A percentile compares a stretch with the other conserved stretches of the same genome.
These are phyloP conservation scores for Rhagium mordax DNA, from an alignment of 2,888 invertebrate genomes.

Conservation along the genomic window DNA sequence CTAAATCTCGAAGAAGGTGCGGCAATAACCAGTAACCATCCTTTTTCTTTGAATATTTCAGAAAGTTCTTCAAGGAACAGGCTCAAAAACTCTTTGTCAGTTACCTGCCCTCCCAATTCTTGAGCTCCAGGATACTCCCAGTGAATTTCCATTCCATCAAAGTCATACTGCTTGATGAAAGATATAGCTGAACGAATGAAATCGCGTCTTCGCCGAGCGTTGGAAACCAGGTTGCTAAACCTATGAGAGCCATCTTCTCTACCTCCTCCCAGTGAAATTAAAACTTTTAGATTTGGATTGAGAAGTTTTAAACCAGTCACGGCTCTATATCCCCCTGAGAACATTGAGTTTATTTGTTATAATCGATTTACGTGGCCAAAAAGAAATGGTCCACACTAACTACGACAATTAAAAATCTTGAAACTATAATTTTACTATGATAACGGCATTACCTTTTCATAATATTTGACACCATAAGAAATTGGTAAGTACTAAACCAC, in stretches of 20 bases:
- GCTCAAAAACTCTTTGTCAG: constrained; percentile 69
- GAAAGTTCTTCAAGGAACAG: constrained; percentile 74
- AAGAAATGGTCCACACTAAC: too few species aligned
- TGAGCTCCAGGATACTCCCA: constrained; percentile 81
- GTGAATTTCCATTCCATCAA: constrained; percentile 88
- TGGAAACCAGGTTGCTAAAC: constrained; percentile 77
- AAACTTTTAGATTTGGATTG: constrained; percentile 79
- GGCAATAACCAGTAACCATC: constrained; percentile 70
- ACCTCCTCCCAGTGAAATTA: constrained; percentile 83
- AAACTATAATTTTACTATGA: too few species aligned
- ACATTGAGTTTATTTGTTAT: too few species aligned
- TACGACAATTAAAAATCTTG: too few species aligned
- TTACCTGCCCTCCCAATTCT: constrained; percentile 68
- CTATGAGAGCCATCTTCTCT: constrained; percentile 75
- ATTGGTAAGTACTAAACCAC: too few species aligned
- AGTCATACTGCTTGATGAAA: constrained; percentile 79
- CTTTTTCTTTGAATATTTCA: constrained; percentile 72
- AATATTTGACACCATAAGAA: too few species aligned
- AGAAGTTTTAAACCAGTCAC: constrained; percentile 78
- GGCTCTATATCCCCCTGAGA: constrained; percentile 80
- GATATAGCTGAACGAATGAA: constrained; percentile 78
- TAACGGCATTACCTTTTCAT: too few species aligned
- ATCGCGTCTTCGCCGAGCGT: constrained; percentile 71
- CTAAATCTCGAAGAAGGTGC: constrained; percentile 76
- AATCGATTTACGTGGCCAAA: too few species aligned